These are phyloP conservation scores for Etheostoma perlongum DNA, from an alignment of 2,797 vertebrate genomes.

Conservation along the genomic window DNA sequence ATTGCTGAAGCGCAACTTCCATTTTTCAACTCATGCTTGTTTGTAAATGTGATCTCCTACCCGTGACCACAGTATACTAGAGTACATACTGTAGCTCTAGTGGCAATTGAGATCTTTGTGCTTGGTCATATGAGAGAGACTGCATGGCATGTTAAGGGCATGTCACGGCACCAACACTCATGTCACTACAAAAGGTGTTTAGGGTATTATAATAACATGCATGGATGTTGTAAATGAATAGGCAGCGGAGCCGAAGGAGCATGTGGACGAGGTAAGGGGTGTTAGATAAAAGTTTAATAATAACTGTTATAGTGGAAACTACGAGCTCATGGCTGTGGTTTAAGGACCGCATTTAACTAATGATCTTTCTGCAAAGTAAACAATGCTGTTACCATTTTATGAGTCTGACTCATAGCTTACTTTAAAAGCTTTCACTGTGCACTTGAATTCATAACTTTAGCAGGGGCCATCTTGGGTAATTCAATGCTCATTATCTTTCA, in stretches of 20 bases:
- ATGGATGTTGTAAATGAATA: constrained; percentile 64
- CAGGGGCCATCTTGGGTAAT: constrained; percentile 45
- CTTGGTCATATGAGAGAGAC: neutral
- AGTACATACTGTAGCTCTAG: neutral
- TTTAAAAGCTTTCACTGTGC: constrained; percentile 40
- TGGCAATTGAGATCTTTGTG: neutral
- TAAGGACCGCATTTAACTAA: constrained; percentile 62
- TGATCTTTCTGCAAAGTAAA: constrained; percentile 75
- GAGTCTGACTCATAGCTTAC: constrained; percentile 68
- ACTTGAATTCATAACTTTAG: constrained; percentile 53
- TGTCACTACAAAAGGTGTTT: constrained; percentile 43
- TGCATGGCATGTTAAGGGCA: constrained; percentile 10
- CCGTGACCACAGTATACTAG: neutral
- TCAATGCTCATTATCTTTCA: constrained; percentile 26
- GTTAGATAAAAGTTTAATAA: constrained; percentile 72
- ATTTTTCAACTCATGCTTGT: too few relatives aligned
- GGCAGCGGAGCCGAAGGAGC: constrained; percentile 24
- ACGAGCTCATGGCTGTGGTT: constrained; percentile 72
- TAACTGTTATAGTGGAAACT: constrained; percentile 80
- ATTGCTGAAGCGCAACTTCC: too few relatives aligned
- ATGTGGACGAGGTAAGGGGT: constrained; percentile 20
- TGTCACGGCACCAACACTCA: constrained; percentile 16
- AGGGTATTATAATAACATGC: constrained; percentile 47
- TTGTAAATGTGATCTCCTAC: too few relatives aligned
- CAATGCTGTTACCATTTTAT: constrained; percentile 75